phyloP scores from a whole-genome alignment of 2,888 invertebrate species.

The Cosmorhoe ocellata region DNA sequence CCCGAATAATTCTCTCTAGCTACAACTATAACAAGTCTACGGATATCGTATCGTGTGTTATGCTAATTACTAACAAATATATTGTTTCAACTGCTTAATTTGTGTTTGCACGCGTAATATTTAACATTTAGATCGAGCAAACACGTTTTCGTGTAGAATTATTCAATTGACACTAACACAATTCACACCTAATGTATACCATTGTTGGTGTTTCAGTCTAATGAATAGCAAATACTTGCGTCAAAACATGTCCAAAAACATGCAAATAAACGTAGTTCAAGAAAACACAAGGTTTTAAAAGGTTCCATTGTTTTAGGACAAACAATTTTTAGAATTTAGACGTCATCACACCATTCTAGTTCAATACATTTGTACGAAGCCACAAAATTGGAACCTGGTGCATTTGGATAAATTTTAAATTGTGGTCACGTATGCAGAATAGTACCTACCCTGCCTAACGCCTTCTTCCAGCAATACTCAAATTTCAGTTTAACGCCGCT shows the following conservation, averaged over 20 bases:
- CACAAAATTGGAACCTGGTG: no score
- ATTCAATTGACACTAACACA: slow-evolving; percentile 8
- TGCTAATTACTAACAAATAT: slow-evolving; percentile 15
- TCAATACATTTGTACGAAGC: no score
- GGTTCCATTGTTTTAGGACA: no score
- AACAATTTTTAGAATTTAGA: no score
- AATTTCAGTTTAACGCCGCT: neutral
- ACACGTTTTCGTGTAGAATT: slow-evolving; percentile 15
- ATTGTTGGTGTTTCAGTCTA: slow-evolving; percentile 6
- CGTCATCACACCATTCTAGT: no score
- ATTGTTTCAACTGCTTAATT: slow-evolving; percentile 11
- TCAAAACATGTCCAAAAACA: neutral
- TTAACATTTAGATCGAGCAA: slow-evolving; percentile 20
- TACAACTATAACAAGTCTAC: neutral
- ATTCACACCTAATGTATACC: slow-evolving; percentile 17
- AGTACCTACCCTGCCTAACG: no score
- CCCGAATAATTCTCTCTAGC: slow-evolving; percentile 1
- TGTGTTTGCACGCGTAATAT: slow-evolving; percentile 19
- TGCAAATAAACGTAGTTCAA: no score
- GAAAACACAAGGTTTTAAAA: no score
- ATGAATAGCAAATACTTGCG: neutral
- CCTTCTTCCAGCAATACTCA: neutral
- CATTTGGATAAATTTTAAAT: no score
- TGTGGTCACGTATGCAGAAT: no score
- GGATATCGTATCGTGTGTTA: slow-evolving; percentile 11